phyloP scores from a whole-genome alignment of 2,113 vertebrate species.

The Sylvia atricapilla region DNA sequence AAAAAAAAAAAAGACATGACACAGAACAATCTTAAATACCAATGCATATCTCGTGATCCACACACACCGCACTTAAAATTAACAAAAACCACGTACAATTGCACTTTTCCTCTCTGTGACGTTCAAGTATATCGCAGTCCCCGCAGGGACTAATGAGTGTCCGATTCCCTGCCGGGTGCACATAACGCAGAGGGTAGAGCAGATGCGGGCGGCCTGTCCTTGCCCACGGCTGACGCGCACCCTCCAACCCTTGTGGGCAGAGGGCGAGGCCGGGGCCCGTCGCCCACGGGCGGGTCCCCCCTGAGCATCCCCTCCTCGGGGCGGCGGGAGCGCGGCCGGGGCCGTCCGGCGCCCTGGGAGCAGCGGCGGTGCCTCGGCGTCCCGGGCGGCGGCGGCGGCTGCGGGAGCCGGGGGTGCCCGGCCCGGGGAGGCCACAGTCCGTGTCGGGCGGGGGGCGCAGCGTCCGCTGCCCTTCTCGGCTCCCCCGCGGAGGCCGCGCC shows the following conservation, averaged over 20 bases:
- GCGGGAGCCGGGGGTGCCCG: not conserved
- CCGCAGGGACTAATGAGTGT: slow-evolving; percentile 74
- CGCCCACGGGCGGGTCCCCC: slow-evolving; percentile 42
- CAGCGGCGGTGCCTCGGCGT: not conserved
- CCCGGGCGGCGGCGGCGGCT: not conserved
- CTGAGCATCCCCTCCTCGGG: not conserved
- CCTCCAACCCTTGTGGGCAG: not conserved
- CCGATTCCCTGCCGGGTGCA: slow-evolving; percentile 64
- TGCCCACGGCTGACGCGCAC: not conserved
- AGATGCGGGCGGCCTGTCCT: not conserved
- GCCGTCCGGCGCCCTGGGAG: not conserved
- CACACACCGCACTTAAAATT: slow-evolving; percentile 78
- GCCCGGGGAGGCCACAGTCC: not conserved
- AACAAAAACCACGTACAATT: slow-evolving; percentile 76
- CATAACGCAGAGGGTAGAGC: slow-evolving; percentile 67
- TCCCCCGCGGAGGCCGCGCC: not conserved
- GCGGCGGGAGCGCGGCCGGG: not conserved
- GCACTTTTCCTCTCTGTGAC: slow-evolving; percentile 92
- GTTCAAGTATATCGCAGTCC: slow-evolving; percentile 94
- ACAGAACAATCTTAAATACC: slow-evolving; percentile 85
- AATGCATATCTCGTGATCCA: slow-evolving; percentile 76
- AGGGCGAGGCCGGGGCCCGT: not conserved
- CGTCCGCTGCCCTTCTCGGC: not conserved
- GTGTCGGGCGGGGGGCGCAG: not conserved
- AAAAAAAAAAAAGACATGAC: slow-evolving; percentile 75